A percentile compares a stretch with the other conserved stretches of the same genome.
Conservation (phyloP, 1,140 invertebrate genomes). For the Drosophila micromelanica region DNA sequence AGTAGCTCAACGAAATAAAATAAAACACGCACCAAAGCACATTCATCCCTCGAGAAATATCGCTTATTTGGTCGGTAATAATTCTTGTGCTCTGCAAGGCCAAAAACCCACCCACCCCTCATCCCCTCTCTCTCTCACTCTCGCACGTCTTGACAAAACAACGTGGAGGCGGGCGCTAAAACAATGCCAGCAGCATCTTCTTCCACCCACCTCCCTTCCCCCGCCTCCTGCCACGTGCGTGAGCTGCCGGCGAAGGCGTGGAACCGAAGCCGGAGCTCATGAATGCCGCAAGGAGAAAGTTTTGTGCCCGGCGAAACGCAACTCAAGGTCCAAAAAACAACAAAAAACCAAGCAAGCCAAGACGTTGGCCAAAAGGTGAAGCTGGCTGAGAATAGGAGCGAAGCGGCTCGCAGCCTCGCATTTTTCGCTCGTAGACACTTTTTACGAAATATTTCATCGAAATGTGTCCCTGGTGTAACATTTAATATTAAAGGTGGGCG, state of each 20-base stretch:
- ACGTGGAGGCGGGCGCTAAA: conserved; percentile 27
- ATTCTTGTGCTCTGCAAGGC: conserved; percentile 71
- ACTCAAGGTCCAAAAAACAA: conserved; percentile 48
- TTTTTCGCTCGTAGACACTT: conserved; percentile 83
- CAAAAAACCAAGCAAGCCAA: conserved; percentile 1
- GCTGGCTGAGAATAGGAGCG: conserved; percentile 50
- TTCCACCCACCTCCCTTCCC: conserved; percentile 16
- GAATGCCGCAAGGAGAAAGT: conserved; percentile 79
- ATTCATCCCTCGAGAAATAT: conserved; percentile 85
- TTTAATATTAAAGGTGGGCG: conserved; percentile 84
- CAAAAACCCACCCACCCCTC: conserved; percentile 41
- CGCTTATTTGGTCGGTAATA: conserved; percentile 84
- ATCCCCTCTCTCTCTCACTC: not conserved
- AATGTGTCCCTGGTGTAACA: conserved; percentile 84
- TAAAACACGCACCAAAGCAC: conserved; percentile 84
- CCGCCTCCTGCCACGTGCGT: conserved; percentile 64
- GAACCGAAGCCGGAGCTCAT: conserved; percentile 28
- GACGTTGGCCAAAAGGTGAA: conserved; percentile 56
- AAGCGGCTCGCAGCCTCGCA: conserved; percentile 36
- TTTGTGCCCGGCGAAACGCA: conserved; percentile 57
- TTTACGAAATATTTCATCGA: conserved; percentile 85
- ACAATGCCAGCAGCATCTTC: conserved; percentile 71
- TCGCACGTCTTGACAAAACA: conserved; percentile 35
- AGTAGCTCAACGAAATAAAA: conserved; percentile 84
- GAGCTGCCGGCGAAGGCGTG: conserved; percentile 45